Evolutionary conservation across 2,797 vertebrate species (phyloP).

Genomic region (Helicolenus hilgendorfi): DNA sequence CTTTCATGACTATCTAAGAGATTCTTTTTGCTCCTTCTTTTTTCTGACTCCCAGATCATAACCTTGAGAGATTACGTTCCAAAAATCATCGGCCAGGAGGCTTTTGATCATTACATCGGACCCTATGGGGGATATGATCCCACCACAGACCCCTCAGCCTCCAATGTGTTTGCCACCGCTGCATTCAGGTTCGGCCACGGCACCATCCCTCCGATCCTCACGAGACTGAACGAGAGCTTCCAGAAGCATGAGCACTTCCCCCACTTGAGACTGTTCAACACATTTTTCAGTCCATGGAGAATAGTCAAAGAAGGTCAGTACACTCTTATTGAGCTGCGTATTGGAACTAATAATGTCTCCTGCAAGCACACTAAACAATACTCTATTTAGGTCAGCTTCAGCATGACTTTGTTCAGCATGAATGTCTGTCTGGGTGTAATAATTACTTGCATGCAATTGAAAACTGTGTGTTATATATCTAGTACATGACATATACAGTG

Average conservation of each 20-base stretch:
- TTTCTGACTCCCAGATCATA: slow-evolving; percentile 90
- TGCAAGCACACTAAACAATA: slow-evolving; percentile 15
- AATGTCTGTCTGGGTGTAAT: neutral
- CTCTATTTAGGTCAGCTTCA: slow-evolving; percentile 43
- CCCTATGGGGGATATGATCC: slow-evolving; percentile 92
- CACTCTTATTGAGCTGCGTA: slow-evolving; percentile 7
- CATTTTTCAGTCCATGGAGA: slow-evolving; percentile 97
- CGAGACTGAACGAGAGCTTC: slow-evolving; percentile 91
- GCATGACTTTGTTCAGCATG: neutral
- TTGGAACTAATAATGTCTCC: slow-evolving; percentile 23
- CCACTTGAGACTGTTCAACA: slow-evolving; percentile 89
- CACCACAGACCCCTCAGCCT: slow-evolving; percentile 90
- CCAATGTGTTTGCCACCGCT: slow-evolving; percentile 96
- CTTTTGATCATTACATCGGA: slow-evolving; percentile 91
- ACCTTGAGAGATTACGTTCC: slow-evolving; percentile 96
- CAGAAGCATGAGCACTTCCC: slow-evolving; percentile 89
- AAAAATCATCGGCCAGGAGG: slow-evolving; percentile 93
- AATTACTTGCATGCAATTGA: neutral
- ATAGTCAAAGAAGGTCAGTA: slow-evolving; percentile 94
- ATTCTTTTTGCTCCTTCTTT: neutral
- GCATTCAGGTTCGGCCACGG: slow-evolving; percentile 97
- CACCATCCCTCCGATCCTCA: slow-evolving; percentile 89
- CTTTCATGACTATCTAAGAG: neutral
- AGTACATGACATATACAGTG: neutral
- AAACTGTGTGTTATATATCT: neutral